A percentile compares a stretch with the other conserved stretches of the same genome.
phyloP scores from a whole-genome alignment of 2,113 vertebrate genomes.

The Rissa tridactyla region DNA sequence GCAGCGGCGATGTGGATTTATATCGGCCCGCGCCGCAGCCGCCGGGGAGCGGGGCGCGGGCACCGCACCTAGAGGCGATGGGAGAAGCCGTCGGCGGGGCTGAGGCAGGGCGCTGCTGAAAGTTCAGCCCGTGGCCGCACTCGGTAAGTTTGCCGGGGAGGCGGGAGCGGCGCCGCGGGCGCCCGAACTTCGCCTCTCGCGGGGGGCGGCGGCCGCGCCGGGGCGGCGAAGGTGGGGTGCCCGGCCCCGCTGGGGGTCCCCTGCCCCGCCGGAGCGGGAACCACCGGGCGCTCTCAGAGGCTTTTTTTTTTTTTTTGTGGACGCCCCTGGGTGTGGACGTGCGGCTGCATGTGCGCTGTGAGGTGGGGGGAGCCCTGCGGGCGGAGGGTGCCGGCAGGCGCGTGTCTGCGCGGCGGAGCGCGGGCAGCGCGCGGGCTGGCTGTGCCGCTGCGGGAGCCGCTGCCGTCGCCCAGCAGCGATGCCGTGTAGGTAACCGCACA shows the following conservation, averaged over 20 bases:
- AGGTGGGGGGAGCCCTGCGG: neutral
- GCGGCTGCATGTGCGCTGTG: neutral
- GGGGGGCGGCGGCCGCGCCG: neutral
- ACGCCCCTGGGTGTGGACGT: neutral
- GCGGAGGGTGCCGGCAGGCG: neutral
- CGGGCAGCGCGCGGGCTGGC: neutral
- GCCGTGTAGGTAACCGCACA: neutral
- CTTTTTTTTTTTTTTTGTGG: neutral
- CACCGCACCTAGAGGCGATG: neutral
- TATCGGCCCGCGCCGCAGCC: neutral
- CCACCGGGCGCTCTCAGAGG: neutral
- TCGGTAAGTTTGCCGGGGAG: conserved; percentile 13
- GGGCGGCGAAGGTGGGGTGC: neutral
- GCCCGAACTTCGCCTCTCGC: neutral
- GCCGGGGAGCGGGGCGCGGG: neutral
- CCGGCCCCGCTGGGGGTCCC: neutral
- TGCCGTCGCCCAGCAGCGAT: neutral
- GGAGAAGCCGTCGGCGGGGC: neutral
- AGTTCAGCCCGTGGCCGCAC: conserved; percentile 1
- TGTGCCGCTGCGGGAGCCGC: neutral
- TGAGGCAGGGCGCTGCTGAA: conserved; percentile 8
- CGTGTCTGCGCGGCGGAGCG: neutral
- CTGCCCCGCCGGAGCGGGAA: neutral
- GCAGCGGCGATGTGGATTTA: conserved; percentile 49
- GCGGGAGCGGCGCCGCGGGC: neutral